Evolutionary conservation across 2,113 vertebrate species (phyloP), one percentile per base, ranked within the genome.

Genomic region (Crotalus viridis): DNA sequence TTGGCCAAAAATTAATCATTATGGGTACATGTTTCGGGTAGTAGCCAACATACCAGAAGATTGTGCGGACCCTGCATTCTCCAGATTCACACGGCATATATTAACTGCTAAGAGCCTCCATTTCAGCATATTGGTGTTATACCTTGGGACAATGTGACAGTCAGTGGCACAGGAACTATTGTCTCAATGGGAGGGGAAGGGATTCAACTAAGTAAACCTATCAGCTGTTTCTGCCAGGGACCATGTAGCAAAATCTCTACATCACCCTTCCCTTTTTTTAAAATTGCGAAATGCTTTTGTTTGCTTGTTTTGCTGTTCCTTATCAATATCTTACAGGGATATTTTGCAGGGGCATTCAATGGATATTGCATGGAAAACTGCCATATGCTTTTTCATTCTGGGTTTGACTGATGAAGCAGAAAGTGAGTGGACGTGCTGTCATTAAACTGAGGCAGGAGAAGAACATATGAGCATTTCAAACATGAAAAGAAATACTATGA

Each of bases 341-440:
- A 64, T 92, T 52, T 93, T 33, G 46, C 55, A 54, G 21, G 15
- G n/a, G 43, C 24, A 10, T 33, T 91, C 12, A 15, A 46, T 92
- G 74, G 74, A 94, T 91, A 52, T 22, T n/a, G 87, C n/a, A 85
- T 24, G 28, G 85, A 39, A 89, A 91, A 56, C 13, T 92, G n/a
- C 39, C 91, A 51, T 33, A 43, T 57, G 21, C 57, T 22, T 85
- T 81, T 94, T 48, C 90, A 92, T 89, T 48, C 89, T 88, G 89
- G 55, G 13, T 28, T 55, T 91, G 93, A 89, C 24, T 48, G 90
- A 94, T 92, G 56, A 94, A n/a, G 74, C 12, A 17, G 56, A 93
- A 89, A 92, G 69, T 55, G 55, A 43, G 64, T 89, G 87, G 64
- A 93, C n/a, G n/a, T 89, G 48, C 55, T 46, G 74, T 91, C 90